These are phyloP conservation scores for Galleria mellonella DNA, from an alignment of 1,140 invertebrate species.

Conservation along the genomic window DNA sequence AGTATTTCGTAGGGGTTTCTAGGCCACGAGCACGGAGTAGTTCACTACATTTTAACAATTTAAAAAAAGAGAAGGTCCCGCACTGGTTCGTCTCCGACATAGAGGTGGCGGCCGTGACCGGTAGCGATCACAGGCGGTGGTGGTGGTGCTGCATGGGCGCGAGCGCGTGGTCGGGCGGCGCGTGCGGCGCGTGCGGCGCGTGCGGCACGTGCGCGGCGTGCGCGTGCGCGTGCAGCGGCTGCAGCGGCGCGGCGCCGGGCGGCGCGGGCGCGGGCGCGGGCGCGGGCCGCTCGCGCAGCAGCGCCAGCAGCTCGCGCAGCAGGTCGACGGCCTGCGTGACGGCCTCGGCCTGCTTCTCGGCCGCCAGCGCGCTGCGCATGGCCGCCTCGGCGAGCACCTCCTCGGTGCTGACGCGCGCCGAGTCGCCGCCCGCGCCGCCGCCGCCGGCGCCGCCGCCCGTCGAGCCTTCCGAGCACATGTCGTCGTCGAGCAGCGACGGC, in stretches of 20 bases:
- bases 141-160: slow-evolving; percentile 25
- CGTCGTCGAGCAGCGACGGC: slow-evolving; percentile 34
- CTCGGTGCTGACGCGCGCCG: slow-evolving; percentile 35
- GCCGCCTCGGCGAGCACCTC: slow-evolving; percentile 59
- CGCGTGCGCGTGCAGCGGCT: neutral
- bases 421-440: slow-evolving; percentile 14
- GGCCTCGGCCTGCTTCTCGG: slow-evolving; percentile 62
- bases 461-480: slow-evolving; percentile 48
- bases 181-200: slow-evolving; percentile 16
- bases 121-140: no score
- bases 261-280: slow-evolving; percentile 30
- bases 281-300: slow-evolving; percentile 37
- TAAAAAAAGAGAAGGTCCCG: no score
- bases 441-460: slow-evolving; percentile 2
- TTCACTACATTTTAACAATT: no score
- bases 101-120: slow-evolving; percentile 16
- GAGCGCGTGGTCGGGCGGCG: neutral
- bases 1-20: no score
- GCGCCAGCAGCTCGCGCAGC: slow-evolving; percentile 40
- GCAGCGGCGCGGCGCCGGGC: slow-evolving; percentile 6
- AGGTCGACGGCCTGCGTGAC: slow-evolving; percentile 50
- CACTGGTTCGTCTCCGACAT: no score
- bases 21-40: no score
- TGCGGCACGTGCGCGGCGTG: slow-evolving; percentile 10
- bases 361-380: slow-evolving; percentile 55